Evolutionary conservation across 2,113 vertebrate genomes (phyloP).

Genomic region (Hippolais icterina): DNA sequence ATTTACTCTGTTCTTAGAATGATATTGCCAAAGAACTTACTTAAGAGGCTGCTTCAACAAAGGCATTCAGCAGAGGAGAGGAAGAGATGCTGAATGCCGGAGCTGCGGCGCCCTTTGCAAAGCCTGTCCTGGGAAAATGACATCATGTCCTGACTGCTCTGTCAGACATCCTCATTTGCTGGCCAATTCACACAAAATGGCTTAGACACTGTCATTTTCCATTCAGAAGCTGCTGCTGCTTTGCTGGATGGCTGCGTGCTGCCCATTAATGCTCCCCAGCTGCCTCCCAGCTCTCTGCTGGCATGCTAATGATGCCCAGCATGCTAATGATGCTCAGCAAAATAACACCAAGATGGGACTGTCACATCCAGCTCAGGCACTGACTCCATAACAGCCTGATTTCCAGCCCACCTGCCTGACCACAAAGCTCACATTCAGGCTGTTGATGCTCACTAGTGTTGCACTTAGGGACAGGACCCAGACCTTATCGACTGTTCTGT

Average conservation of each 20-base stretch:
- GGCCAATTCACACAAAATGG: background rate
- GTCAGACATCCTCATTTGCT: background rate
- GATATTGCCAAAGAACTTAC: background rate
- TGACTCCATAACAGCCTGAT: background rate
- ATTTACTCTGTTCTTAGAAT: background rate
- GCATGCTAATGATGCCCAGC: slow-evolving; percentile 11
- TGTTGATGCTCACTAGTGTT: background rate
- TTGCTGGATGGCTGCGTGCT: background rate
- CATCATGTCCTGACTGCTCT: slow-evolving; percentile 45
- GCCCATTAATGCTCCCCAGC: slow-evolving; percentile 8
- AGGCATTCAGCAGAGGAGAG: background rate
- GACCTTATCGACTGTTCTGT: rapidly evolving
- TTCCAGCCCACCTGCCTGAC: background rate
- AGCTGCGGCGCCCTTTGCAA: background rate
- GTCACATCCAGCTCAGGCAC: background rate
- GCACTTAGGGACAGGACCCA: background rate
- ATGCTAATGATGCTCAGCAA: background rate
- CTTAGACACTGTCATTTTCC: background rate
- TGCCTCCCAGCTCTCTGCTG: background rate
- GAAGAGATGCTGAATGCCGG: background rate
- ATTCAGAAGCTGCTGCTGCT: background rate
- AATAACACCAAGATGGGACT: background rate
- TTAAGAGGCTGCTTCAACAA: background rate
- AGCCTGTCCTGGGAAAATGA: slow-evolving; percentile 33
- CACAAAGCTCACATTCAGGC: background rate